Percentiles rank a stretch among this genome's conserved stretches.
Evolutionary conservation across 2,888 invertebrate species (phyloP).

Genomic region (Leucophora obtusa): DNA sequence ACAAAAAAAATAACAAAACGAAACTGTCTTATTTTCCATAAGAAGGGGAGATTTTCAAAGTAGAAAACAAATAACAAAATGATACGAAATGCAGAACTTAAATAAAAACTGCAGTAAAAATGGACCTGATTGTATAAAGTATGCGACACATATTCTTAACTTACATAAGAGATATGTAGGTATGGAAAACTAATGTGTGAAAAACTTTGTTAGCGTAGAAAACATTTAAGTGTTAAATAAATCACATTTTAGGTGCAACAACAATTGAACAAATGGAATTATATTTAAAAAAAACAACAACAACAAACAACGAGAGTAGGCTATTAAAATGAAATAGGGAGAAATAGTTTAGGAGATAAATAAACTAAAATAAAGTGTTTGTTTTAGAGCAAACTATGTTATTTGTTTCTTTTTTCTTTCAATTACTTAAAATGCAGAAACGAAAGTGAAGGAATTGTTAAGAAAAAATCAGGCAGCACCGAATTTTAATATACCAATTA

Average conservation of each 20-base stretch:
- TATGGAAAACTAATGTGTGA: conserved; percentile 65
- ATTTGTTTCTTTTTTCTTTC: conserved; percentile 14
- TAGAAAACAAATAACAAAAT: conserved; percentile 28
- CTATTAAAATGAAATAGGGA: conserved; percentile 55
- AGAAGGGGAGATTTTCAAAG: conserved; percentile 25
- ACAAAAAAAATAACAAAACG: conserved; percentile 16
- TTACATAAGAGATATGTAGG: not conserved
- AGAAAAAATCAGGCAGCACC: no score
- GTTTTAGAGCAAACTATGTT: conserved; percentile 8
- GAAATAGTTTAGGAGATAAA: conserved; percentile 28
- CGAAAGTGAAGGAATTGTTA: not conserved
- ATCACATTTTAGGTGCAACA: conserved; percentile 54
- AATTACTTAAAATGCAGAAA: conserved; percentile 26
- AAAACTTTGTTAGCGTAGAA: conserved; percentile 62
- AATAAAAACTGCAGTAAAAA: conserved; percentile 54
- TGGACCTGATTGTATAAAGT: conserved; percentile 50
- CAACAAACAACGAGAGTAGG: conserved; percentile 22
- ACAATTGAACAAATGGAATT: conserved; percentile 17
- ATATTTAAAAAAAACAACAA: conserved; percentile 33
- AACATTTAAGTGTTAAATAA: conserved; percentile 62
- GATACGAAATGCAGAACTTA: conserved; percentile 34
- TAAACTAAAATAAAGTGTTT: conserved; percentile 49
- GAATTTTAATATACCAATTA: no score
- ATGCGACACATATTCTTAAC: conserved; percentile 5
- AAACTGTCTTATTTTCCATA: conserved; percentile 18